phyloP scores from a whole-genome alignment of 2,113 vertebrate species.

The Apus apus region DNA sequence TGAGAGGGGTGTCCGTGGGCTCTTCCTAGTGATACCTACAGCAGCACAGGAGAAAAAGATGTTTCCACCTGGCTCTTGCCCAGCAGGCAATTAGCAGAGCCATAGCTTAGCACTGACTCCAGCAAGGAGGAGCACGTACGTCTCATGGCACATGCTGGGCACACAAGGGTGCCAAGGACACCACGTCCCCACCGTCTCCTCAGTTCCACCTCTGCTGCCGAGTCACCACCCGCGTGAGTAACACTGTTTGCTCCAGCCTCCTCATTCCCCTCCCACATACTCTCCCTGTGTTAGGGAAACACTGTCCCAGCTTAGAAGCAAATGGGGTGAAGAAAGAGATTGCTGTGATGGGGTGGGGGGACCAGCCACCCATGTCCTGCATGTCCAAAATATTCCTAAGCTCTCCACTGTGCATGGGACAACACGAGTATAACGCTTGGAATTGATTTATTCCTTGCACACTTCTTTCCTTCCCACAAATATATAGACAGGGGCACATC shows the following conservation, averaged over 20 bases:
- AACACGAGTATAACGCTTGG: not conserved
- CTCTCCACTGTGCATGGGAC: not conserved
- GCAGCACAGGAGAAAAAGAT: conserved; percentile 38
- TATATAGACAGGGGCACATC: not conserved
- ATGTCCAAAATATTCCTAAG: not conserved
- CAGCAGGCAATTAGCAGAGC: not conserved
- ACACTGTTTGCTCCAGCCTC: not conserved
- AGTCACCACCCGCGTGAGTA: not conserved
- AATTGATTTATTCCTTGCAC: not conserved
- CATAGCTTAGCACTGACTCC: conserved; percentile 11
- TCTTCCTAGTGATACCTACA: conserved; percentile 87
- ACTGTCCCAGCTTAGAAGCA: not conserved
- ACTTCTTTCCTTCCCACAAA: not conserved
- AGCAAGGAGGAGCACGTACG: not conserved
- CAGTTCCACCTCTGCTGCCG: not conserved
- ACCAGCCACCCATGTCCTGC: not conserved
- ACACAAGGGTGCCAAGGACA: not conserved
- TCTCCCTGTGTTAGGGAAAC: accelerated
- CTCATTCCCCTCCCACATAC: not conserved
- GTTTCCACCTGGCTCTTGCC: conserved; percentile 5
- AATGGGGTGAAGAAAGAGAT: not conserved
- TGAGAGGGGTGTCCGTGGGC: conserved; percentile 87
- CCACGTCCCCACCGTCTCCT: not conserved
- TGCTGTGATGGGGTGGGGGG: not conserved
- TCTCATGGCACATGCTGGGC: conserved; percentile 37